These are phyloP conservation scores for Ceuthmochares aereus DNA, from an alignment of 2,113 vertebrate genomes.

Conservation along the genomic window DNA sequence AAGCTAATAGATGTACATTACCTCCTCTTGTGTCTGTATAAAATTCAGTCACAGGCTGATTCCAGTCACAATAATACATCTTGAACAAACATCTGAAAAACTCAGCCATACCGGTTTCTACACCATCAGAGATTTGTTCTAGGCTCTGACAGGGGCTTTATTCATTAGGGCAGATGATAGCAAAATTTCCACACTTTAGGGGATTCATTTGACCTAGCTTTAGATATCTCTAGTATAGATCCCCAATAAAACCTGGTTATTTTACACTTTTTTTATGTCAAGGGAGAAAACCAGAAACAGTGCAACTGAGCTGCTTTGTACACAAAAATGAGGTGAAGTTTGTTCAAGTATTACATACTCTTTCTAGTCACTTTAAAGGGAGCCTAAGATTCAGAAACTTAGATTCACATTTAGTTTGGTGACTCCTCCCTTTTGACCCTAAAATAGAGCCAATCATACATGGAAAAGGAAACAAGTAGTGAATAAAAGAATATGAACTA, in stretches of 20 bases:
- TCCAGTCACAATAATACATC: background rate
- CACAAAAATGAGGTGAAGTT: background rate
- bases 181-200: background rate
- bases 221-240: background rate
- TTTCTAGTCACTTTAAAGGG: background rate
- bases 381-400: background rate
- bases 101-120: rapidly evolving
- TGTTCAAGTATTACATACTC: background rate
- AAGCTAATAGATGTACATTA: background rate
- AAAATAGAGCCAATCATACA: background rate
- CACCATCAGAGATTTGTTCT: background rate
- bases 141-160: background rate
- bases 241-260: background rate
- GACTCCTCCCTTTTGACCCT: background rate
- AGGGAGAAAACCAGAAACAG: background rate
- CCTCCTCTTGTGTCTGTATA: background rate
- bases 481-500: background rate
- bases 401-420: background rate
- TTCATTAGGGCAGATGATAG: background rate
- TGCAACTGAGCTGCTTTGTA: background rate
- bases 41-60: background rate
- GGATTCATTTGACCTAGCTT: background rate
- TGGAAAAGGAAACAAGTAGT: background rate
- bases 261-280: background rate
- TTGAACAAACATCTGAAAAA: background rate